Percentiles rank a stretch among this genome's conserved stretches.
Conservation (phyloP, 1,140 invertebrate species). For the Globodera rostochiensis region DNA sequence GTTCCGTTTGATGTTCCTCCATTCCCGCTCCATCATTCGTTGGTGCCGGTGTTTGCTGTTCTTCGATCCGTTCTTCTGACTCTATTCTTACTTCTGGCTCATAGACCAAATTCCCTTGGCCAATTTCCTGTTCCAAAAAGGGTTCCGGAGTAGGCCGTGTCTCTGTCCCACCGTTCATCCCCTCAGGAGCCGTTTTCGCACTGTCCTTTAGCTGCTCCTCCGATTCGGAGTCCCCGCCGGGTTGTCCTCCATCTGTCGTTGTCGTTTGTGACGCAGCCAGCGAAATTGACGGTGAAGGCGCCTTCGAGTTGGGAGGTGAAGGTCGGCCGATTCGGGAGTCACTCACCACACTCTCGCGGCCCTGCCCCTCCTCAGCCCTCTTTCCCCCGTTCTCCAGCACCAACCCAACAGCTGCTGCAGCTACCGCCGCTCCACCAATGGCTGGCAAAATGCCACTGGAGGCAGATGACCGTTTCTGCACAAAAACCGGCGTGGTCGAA, state of each 20-base stretch:
- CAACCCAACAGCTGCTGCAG: constrained; percentile 27
- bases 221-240: constrained; percentile 26
- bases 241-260: constrained; percentile 23
- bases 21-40: constrained; percentile 2
- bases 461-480: constrained; percentile 9
- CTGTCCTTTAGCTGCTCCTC: constrained; percentile 7
- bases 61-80: neutral
- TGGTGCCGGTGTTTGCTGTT: neutral
- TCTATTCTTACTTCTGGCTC: neutral
- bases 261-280: constrained; percentile 30
- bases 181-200: neutral
- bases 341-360: neutral
- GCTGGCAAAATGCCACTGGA: constrained; percentile 20
- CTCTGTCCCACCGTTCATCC: constrained; percentile 5
- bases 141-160: constrained; percentile 30
- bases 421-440: constrained; percentile 28
- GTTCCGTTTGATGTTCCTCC: neutral
- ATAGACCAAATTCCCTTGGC: neutral
- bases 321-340: neutral
- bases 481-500: constrained; percentile 10
- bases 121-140: constrained; percentile 4
- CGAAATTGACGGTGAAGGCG: constrained; percentile 22
- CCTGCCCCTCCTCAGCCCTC: constrained; percentile 11
- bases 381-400: constrained; percentile 17
- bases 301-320: constrained; percentile 8